Base-by-base conservation (phyloP, 2,888 invertebrate species). In the Lamproptera curius region DNA sequence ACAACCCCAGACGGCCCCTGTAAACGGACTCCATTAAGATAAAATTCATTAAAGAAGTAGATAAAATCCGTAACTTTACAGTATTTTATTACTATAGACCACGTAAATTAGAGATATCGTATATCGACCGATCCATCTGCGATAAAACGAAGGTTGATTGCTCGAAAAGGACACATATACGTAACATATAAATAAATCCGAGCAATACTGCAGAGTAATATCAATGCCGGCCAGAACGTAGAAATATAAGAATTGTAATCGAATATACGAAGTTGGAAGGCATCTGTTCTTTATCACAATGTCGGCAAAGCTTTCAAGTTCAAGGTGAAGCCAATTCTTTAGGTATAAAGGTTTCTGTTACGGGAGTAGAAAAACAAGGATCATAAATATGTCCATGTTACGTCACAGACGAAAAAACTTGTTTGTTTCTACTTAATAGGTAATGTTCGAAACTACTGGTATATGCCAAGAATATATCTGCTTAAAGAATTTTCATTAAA, bases 321-420 rank as follows among this genome's bases (percentile, higher is more conserved):
- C 46, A 46, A 46, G 46, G 46, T 41, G 35, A 36, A n/a, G 11
- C 9, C 31, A 11, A 31, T 31, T 31, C n/a, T n/a, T n/a, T n/a
- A n/a, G n/a, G n/a, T n/a, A n/a, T n/a, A 31, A 31, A n/a, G 31
- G n/a, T 31, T 6, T n/a, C 13, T n/a, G 31, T 20, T 20, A n/a
- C 2, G 28, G 3, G 13, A 13, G 31, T 5, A 31, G 4, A 11
- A 13, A 31, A 13, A 31, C 9, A 31, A 31, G 13, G 11, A 11
- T 13, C 2, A 31, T n/a, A n/a, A 9, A n/a, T n/a, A 28, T 28
- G n/a, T 10, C 28, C n/a, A 28, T 9, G 28, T 28, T 28, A 28
- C n/a, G 28, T 2, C 2, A 10, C 10, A 10, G n/a, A 28, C 10
- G n/a, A 10, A 2, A 28, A 28, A 10, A 28, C 2, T 28, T 20